Base-by-base conservation (phyloP, 2,797 vertebrate genomes). In the Xenentodon cancila region DNA sequence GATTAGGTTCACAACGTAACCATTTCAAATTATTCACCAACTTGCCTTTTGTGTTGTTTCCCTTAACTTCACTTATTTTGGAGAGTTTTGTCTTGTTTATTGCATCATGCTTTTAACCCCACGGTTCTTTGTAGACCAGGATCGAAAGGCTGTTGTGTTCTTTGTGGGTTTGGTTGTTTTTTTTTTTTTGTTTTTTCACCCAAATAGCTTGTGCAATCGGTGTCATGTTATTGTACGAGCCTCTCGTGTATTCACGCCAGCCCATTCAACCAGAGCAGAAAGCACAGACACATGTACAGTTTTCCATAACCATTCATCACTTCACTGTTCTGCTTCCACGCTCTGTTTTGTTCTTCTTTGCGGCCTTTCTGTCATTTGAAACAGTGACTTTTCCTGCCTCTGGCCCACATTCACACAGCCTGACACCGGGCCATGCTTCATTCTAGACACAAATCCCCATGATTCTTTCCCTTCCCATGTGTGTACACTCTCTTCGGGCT, bases 351-450 rank as follows among this genome's bases (percentile, higher is more conserved):
- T 2, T 66, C 17, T 57, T 42, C 37, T 50, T 32, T 49, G 19
- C 49, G 30, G 45, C 8, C 44, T 43, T 43, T 19, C 61, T 62
- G 68, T 73, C 62, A 58, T 63, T 79, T 89, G 1, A 42, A 42
- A 42, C 25, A 5, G 25, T 25, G 9, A 9, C 1, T 32, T 32
- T 75, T 73, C 54, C 72, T 77, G 34, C 60, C 71, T 59, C 53
- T 66, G 66, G 68, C 77, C 42, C 76, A 81, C 77, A 90, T 75
- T 77, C 59, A 87, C 59, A 58, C 69, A 71, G 75, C 53, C 71
- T 81, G 75, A 82, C 83, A 76, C 58, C 32, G 50, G 78, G 75
- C 78, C 84, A 77, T 60, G 53, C 76, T 79, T 82, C 64, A 82
- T 84, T 84, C 74, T 63, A 69, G 59, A 58, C 79, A 73, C 30